Evolutionary conservation across 2,797 vertebrate species (phyloP).

Genomic region (Syngnathus acus): DNA sequence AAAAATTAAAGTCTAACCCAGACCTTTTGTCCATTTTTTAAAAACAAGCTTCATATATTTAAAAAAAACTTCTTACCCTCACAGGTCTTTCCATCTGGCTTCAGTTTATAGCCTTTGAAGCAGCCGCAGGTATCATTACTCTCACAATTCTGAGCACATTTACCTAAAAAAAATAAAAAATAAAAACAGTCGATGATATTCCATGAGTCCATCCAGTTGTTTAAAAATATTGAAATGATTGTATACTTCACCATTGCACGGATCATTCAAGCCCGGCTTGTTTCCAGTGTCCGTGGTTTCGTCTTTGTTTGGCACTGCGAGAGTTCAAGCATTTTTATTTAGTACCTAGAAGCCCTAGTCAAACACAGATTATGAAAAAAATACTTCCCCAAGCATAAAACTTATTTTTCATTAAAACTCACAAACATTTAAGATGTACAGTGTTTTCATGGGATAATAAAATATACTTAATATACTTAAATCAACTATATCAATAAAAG

Average conservation of each 20-base stretch:
- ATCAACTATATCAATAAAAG: neutral
- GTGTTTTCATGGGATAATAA: too few species aligned
- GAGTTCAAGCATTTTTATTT: neutral
- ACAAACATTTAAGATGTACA: too few species aligned
- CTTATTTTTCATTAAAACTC: too few species aligned
- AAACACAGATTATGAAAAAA: too few species aligned
- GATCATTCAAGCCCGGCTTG: constrained; percentile 59
- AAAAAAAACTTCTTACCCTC: constrained; percentile 71
- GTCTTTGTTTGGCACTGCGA: constrained; percentile 35
- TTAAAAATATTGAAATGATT: neutral
- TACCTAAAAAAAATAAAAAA: constrained; percentile 58
- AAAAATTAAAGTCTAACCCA: too few species aligned
- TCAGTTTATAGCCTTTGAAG: constrained; percentile 83
- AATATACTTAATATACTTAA: too few species aligned
- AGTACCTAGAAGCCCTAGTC: neutral
- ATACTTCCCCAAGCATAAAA: too few species aligned
- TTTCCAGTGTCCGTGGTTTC: constrained; percentile 42
- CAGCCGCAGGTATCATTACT: constrained; percentile 81
- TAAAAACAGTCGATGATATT: neutral
- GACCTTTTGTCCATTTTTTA: too few species aligned
- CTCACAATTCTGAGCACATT: constrained; percentile 81
- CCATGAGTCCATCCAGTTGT: neutral
- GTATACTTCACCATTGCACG: constrained; percentile 76
- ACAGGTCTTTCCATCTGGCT: constrained; percentile 79
- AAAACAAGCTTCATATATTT: too few species aligned